phyloP scores from a whole-genome alignment of 2,888 invertebrate genomes.

The Amphipyra tragopoginis region DNA sequence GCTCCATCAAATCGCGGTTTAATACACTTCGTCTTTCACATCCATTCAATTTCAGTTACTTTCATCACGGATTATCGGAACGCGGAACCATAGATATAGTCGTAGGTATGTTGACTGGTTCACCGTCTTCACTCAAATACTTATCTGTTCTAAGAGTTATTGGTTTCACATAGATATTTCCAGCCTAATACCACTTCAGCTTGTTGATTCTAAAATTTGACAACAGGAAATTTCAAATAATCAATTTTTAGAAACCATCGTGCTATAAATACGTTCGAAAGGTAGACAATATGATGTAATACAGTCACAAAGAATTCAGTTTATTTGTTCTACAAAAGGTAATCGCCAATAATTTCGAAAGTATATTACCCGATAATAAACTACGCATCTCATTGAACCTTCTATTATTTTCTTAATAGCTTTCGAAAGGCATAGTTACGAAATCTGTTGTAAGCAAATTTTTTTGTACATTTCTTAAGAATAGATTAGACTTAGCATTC shows the following conservation, averaged over 20 bases:
- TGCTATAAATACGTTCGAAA: too few species aligned
- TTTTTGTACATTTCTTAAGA: constrained; percentile 47
- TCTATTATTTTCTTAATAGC: constrained; percentile 29
- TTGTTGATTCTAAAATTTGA: too few species aligned
- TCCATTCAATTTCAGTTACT: background rate
- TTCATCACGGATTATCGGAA: too few species aligned
- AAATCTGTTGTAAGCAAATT: constrained; percentile 20
- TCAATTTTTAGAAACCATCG: too few species aligned
- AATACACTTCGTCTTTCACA: background rate
- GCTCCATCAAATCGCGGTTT: background rate
- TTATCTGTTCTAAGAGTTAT: background rate
- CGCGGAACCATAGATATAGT: too few species aligned
- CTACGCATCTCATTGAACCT: constrained; percentile 29
- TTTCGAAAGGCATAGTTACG: constrained; percentile 36
- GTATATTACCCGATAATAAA: constrained; percentile 14
- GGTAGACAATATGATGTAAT: background rate
- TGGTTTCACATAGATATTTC: too few species aligned
- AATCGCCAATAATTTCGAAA: constrained; percentile 28
- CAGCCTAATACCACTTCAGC: too few species aligned
- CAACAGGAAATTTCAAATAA: too few species aligned
- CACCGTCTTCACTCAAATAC: background rate
- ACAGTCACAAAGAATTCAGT: background rate
- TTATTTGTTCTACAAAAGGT: constrained; percentile 3
- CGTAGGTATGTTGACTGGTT: background rate
- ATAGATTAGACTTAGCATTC: constrained; percentile 33